These are phyloP conservation scores for Saguinus oedipus DNA, from an alignment of 2,797 vertebrate species.

Conservation along the genomic window DNA sequence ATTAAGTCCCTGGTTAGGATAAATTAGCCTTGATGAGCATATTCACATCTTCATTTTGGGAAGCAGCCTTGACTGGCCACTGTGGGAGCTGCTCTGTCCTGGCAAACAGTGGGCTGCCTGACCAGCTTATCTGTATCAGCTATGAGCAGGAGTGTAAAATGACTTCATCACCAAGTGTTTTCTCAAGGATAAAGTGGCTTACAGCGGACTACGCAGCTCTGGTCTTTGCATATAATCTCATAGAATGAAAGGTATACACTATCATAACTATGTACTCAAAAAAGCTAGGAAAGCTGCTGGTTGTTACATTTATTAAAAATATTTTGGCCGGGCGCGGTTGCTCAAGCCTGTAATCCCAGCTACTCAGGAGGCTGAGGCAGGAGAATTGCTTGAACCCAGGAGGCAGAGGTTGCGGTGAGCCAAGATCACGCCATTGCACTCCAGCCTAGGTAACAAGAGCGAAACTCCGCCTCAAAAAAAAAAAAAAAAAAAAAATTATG, in stretches of 20 bases:
- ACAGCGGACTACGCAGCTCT: not conserved
- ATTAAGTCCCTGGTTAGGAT: not conserved
- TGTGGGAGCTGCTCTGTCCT: not conserved
- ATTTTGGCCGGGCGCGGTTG: not conserved
- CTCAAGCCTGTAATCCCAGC: too few relatives aligned
- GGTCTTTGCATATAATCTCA: not conserved
- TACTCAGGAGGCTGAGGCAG: too few relatives aligned
- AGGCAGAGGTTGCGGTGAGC: too few relatives aligned
- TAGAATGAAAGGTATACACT: not conserved
- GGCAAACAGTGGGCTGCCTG: not conserved
- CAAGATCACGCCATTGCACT: too few relatives aligned
- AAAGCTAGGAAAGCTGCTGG: not conserved
- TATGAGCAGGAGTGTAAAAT: accelerated
- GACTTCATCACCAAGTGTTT: not conserved
- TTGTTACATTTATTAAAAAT: not conserved
- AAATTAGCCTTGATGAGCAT: not conserved
- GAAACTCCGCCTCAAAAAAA: too few relatives aligned
- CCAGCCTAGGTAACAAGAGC: too few relatives aligned
- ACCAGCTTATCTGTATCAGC: too few relatives aligned
- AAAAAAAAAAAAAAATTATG: not conserved
- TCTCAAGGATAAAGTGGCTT: not conserved
- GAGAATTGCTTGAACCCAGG: too few relatives aligned
- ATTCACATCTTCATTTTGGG: not conserved
- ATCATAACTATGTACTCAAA: not conserved
- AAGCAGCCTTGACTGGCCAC: not conserved